Base-by-base conservation (phyloP, 2,797 vertebrate genomes). In the Dromococcyx pavoninus region DNA sequence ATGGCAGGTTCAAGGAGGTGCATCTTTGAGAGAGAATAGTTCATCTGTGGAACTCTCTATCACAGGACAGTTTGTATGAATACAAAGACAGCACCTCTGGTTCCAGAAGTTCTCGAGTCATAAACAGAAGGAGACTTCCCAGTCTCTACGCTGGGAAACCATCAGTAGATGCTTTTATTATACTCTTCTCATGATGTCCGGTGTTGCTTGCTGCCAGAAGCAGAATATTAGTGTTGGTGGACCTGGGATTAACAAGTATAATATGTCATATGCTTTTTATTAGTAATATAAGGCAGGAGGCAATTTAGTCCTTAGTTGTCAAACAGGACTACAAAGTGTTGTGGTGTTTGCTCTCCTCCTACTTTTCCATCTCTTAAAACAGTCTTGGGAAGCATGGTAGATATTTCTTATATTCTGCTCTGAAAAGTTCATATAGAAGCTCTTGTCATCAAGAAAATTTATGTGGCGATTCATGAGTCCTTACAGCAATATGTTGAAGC, bases 271-370 rank as follows among this genome's bases (percentile, higher is more conserved):
- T 23, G 69, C 43, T 83, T 96, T 86, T 92, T 91, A 89, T 94
- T 94, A 87, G 60, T 74, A 89, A 67, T n/a, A 80, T 70, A 86
- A 80, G 17, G 65, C 70, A 88, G 86, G 53, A 94, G 62, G 65
- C 51, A 87, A 89, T 93, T 89, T 82, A 86, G 82, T 60, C 66
- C 25, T 71, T 61, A 58, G 77, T 18, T 89, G 91, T 88, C 76
- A 84, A 86, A 80, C 61, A 64, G 35, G 62, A 81, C 88, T 94
- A 81, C 65, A 78, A 88, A 92, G 76, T 43, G 30, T 74, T 89
- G 53, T 70, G 83, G 48, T 86, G 70, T 77, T 89, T 91, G 56
- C 17, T 84, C 23, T 90, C 64, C 56, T 83, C n/a, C 74, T 81
- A 41, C 75, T 73, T 85, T 86, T 80, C 76, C 44, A 33, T 67